phyloP scores from a whole-genome alignment of 2,797 vertebrate genomes.

The Pygocentrus nattereri region DNA sequence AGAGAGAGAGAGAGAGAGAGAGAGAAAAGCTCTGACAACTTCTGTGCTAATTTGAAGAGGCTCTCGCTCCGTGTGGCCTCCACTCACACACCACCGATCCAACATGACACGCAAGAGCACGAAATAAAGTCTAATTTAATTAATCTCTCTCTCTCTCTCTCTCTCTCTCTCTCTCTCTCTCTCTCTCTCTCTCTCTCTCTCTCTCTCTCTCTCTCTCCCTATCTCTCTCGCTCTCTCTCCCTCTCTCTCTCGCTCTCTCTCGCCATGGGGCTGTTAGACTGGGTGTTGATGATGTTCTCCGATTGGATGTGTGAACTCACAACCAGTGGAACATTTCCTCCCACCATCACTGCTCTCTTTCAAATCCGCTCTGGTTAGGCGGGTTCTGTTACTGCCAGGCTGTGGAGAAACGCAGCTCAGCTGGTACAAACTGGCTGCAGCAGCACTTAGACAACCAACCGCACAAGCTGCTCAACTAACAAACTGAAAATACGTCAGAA shows the following conservation, averaged over 20 bases:
- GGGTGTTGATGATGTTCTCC: conserved; percentile 38
- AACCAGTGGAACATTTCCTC: conserved; percentile 23
- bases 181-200: no score
- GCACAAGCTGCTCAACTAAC: no score
- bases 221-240: neutral
- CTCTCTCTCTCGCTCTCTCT: conserved; percentile 10
- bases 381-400: neutral
- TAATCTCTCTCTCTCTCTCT: conserved; percentile 42
- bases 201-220: conserved; percentile 4
- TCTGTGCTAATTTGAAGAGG: conserved; percentile 76
- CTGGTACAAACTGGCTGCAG: neutral
- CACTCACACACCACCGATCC: conserved; percentile 59
- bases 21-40: conserved; percentile 68
- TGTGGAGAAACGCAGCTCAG: neutral
- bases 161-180: conserved; percentile 19
- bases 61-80: conserved; percentile 56
- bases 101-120: conserved; percentile 78
- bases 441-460: neutral
- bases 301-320: neutral
- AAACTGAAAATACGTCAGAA: no score
- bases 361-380: neutral
- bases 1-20: neutral
- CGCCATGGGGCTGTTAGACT: neutral
- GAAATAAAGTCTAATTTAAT: conserved; percentile 75
- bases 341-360: conserved; percentile 7